phyloP scores from a whole-genome alignment of 2,888 invertebrate species.

The Erynnis tages region DNA sequence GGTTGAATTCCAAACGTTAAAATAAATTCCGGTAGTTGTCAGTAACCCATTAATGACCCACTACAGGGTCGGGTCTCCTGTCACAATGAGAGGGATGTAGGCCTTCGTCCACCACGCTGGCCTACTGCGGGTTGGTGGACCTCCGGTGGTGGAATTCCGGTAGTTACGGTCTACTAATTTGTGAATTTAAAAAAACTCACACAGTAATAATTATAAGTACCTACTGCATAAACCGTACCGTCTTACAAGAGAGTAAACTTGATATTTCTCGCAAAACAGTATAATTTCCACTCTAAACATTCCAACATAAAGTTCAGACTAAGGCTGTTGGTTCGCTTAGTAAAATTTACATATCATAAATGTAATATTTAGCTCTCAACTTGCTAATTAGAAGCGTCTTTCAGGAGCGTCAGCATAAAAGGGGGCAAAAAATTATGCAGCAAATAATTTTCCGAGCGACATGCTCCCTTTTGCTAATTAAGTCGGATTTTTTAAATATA shows the following conservation, averaged over 20 bases:
- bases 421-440: slow-evolving; percentile 18
- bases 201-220: slow-evolving; percentile 4
- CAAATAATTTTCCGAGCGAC: slow-evolving; percentile 17
- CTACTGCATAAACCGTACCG: slow-evolving; percentile 34
- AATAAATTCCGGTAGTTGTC: too few relatives aligned
- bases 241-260: slow-evolving; percentile 54
- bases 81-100: too few relatives aligned
- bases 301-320: slow-evolving; percentile 51
- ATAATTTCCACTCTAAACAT: slow-evolving; percentile 44
- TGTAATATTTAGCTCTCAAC: slow-evolving; percentile 79
- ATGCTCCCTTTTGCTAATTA: slow-evolving; percentile 14
- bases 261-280: slow-evolving; percentile 33
- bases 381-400: slow-evolving; percentile 77
- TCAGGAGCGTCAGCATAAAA: slow-evolving; percentile 53
- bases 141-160: too few relatives aligned
- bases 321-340: slow-evolving; percentile 46
- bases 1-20: too few relatives aligned
- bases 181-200: too few relatives aligned
- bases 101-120: too few relatives aligned
- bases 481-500: slow-evolving; percentile 11
- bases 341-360: slow-evolving; percentile 79
- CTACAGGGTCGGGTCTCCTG: too few relatives aligned
- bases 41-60: too few relatives aligned
- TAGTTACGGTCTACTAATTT: too few relatives aligned
- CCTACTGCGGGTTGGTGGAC: too few relatives aligned